A percentile compares a stretch with the other conserved stretches of the same genome.
Evolutionary conservation across 2,888 invertebrate genomes (phyloP).

Genomic region (Neoaliturus tenellus): DNA sequence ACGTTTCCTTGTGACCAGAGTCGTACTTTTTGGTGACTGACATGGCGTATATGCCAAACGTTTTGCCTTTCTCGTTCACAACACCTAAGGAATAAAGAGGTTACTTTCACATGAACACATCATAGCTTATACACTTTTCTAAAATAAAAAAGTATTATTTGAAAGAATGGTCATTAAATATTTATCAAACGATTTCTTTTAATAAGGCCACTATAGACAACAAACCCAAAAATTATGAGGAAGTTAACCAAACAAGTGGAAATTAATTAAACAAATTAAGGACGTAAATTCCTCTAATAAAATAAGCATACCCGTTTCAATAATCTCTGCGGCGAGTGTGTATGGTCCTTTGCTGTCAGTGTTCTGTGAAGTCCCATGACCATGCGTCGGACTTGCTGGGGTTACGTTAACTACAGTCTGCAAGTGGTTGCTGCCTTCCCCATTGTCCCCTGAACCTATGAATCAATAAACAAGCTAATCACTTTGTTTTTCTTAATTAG

Average conservation of each 20-base stretch:
- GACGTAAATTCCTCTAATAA: too few species aligned
- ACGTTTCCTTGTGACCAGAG: slow-evolving; percentile 83
- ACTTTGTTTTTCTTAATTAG: too few species aligned
- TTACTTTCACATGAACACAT: too few species aligned
- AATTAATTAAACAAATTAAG: too few species aligned
- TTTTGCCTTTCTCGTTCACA: slow-evolving; percentile 88
- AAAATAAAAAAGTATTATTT: too few species aligned
- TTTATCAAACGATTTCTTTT: too few species aligned
- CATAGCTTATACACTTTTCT: too few species aligned
- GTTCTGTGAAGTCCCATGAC: not conserved
- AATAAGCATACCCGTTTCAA: slow-evolving; percentile 77
- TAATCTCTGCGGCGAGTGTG: slow-evolving; percentile 77
- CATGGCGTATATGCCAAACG: slow-evolving; percentile 93
- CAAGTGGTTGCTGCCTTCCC: not conserved
- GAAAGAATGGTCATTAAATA: too few species aligned
- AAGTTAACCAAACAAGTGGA: too few species aligned
- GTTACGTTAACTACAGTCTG: not conserved
- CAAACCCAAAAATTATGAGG: too few species aligned
- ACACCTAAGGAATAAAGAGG: slow-evolving; percentile 79
- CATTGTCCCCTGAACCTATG: slow-evolving; percentile 9
- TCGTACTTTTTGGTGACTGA: slow-evolving; percentile 83
- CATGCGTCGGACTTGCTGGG: slow-evolving; percentile 25
- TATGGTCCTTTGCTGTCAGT: slow-evolving; percentile 68
- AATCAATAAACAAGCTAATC: too few species aligned
- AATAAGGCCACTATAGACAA: too few species aligned